Evolutionary conservation across 1,140 invertebrate genomes (phyloP), one percentile per base, ranked within the genome.

Genomic region (Drosophila virilis): DNA sequence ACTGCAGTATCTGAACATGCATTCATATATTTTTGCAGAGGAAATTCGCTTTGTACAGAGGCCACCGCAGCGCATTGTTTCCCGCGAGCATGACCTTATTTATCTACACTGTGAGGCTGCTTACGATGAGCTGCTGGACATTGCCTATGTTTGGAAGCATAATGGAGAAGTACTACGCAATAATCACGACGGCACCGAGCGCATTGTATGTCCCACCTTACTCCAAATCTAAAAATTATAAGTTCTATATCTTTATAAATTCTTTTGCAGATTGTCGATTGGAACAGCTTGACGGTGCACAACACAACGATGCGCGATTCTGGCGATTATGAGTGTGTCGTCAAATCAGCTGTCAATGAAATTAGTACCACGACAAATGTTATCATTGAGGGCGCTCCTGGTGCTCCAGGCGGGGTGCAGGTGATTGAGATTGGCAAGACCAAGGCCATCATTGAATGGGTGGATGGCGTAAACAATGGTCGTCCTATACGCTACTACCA

Each of bases 101-200:
- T 95, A 95, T 55, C 89, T 99, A 4, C 94, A 95, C 76, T 99
- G 98, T 88, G 94, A 95, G 90, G 97, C 97, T 0, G 94, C 95
- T 48, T 95, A 95, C 13, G 97, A 98, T 90, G 94, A 96, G 68
- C 93, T 97, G 48, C 92, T 99, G 35, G 98, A 99, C 79, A 94
- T 97, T 50, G 96, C 97, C 9, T 98, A 97, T 82, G 94, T 97
- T 58, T 98, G 97, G 97, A 96, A 95, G 46, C 97, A 97, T 79
- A 98, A 98, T 92, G 97, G 96, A 0, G 94, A 98, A 64, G 92
- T 95, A 50, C 95, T 98, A 48, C 94, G 95, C 54, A 95, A 96
- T 71, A 94, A 95, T 42, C 92, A 93, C 42, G 93, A 94, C 65
- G 93, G 92, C 33, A 92, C 93, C n/a, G 91, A 92, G 22, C 80